Conservation (phyloP, 2,113 vertebrate species). For the Cricetomys ansorgei region DNA sequence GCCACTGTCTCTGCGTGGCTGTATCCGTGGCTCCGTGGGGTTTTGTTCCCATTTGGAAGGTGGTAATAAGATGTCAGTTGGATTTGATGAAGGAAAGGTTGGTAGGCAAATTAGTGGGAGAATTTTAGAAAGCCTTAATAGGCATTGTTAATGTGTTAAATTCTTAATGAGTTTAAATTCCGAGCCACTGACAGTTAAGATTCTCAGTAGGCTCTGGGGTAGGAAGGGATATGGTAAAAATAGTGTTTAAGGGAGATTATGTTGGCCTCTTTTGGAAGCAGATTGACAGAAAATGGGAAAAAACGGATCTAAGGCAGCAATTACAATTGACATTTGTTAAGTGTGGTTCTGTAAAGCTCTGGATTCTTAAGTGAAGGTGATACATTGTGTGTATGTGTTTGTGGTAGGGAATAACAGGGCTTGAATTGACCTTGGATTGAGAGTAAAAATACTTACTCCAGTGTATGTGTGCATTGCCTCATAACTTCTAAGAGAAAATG, state of each 20-base stretch:
- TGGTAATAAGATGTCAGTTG: neutral
- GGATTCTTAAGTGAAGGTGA: neutral
- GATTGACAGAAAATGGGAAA: slow-evolving; percentile 48
- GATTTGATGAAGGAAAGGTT: neutral
- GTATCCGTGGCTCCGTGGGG: neutral
- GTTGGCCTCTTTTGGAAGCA: slow-evolving; percentile 16
- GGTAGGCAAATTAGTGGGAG: neutral
- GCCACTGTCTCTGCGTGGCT: neutral
- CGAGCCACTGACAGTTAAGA: slow-evolving; percentile 22
- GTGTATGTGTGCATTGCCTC: neutral
- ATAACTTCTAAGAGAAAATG: neutral
- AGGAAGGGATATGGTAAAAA: slow-evolving; percentile 50
- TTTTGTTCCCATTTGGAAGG: neutral
- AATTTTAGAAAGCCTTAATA: slow-evolving; percentile 13
- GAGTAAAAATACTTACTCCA: slow-evolving; percentile 45
- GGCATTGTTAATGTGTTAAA: slow-evolving; percentile 3
- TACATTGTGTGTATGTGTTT: neutral
- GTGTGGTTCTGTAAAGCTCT: slow-evolving; percentile 4
- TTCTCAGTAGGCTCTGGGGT: slow-evolving; percentile 14
- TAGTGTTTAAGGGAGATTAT: slow-evolving; percentile 52
- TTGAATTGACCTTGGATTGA: neutral
- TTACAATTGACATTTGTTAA: slow-evolving; percentile 51
- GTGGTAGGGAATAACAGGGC: neutral
- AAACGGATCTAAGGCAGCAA: slow-evolving; percentile 11
- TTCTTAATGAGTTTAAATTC: slow-evolving; percentile 54